Evolutionary conservation across 1,140 invertebrate genomes (phyloP).

Genomic region (Phymastichus coffea): DNA sequence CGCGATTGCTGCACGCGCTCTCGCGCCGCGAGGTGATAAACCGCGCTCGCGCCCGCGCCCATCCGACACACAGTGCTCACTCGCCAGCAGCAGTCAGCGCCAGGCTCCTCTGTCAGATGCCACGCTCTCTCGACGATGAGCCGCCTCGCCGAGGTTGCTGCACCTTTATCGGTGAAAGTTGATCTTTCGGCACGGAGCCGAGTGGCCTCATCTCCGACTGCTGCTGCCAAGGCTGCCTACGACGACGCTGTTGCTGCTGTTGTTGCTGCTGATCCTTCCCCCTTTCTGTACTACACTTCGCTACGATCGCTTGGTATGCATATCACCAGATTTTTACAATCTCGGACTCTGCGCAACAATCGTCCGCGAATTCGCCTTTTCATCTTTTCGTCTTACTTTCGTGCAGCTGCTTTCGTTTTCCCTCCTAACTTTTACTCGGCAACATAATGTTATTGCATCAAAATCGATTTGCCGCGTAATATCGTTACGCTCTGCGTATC

Average conservation of each 20-base stretch:
- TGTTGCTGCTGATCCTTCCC: not conserved
- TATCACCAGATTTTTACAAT: no score
- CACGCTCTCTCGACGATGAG: slow-evolving; percentile 10
- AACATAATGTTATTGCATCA: not conserved
- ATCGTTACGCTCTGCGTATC: slow-evolving; percentile 1
- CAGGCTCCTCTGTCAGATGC: slow-evolving; percentile 25
- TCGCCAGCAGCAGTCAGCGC: slow-evolving; percentile 14
- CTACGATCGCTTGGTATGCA: not conserved
- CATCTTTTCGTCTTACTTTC: no score
- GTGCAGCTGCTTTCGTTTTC: no score
- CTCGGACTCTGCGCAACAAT: no score
- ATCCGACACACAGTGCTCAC: not conserved
- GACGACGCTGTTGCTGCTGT: no score
- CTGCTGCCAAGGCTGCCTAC: no score
- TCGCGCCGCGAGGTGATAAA: no score
- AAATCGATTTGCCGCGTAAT: not conserved
- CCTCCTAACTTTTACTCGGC: not conserved
- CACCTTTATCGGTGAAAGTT: not conserved
- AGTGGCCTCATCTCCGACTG: no score
- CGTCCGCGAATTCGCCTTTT: no score
- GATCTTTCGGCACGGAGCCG: not conserved
- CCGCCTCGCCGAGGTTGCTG: not conserved
- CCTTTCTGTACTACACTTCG: no score
- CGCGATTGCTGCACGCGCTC: no score
- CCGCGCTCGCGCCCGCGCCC: no score